phyloP scores from a whole-genome alignment of 2,888 invertebrate species.

The Gymnocheta viridis region DNA sequence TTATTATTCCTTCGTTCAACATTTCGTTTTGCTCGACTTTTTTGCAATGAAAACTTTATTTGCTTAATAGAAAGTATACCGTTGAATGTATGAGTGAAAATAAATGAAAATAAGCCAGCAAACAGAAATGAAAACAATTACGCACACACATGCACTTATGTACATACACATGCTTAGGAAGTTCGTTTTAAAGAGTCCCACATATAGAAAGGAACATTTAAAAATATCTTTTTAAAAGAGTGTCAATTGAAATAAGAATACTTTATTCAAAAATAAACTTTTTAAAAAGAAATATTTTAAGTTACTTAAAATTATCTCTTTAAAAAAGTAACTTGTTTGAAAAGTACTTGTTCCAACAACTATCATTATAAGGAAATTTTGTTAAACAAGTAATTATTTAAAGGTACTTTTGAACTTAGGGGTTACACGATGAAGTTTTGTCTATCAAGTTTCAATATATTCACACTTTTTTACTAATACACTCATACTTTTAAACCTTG shows the following conservation, averaged over 20 bases:
- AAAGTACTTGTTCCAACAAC: neutral
- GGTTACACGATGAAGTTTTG: too few relatives aligned
- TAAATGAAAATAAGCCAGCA: neutral
- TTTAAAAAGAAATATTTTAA: too few relatives aligned
- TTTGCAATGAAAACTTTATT: conserved; percentile 45
- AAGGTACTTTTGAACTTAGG: too few relatives aligned
- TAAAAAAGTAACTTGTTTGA: neutral
- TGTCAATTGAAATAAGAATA: neutral
- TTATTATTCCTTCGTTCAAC: conserved; percentile 26
- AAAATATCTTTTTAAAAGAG: neutral
- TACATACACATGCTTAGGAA: too few relatives aligned
- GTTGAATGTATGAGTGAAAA: neutral
- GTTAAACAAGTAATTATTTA: neutral
- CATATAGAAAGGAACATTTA: neutral
- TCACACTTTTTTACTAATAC: too few relatives aligned
- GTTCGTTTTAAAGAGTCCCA: neutral
- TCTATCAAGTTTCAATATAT: too few relatives aligned
- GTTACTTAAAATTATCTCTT: too few relatives aligned
- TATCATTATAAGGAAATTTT: neutral
- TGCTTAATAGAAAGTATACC: neutral
- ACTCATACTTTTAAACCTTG: too few relatives aligned
- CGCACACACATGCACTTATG: too few relatives aligned
- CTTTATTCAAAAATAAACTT: neutral
- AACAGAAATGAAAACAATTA: neutral
- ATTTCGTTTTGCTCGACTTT: conserved; percentile 31